phyloP scores from a whole-genome alignment of 2,797 vertebrate species.

The Falco naumanni region DNA sequence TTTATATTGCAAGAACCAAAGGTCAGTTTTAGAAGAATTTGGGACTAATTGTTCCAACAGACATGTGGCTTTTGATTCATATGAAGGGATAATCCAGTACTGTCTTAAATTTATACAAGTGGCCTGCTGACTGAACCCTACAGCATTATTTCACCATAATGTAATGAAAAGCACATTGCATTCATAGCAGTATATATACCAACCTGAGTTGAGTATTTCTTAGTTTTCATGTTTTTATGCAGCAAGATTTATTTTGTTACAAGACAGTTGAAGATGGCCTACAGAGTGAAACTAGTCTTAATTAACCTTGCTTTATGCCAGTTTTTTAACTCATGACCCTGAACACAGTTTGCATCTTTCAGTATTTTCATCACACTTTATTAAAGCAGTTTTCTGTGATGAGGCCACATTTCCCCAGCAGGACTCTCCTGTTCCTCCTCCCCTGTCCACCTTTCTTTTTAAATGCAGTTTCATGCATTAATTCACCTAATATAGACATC shows the following conservation, averaged over 20 bases:
- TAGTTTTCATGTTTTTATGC: not conserved
- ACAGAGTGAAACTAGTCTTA: not conserved
- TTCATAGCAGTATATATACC: not conserved
- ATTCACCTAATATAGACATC: not conserved
- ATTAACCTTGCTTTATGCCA: not conserved
- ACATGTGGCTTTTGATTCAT: not conserved
- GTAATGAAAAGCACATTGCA: not conserved
- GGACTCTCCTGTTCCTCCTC: not conserved
- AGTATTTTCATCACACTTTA: not conserved
- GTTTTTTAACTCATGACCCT: not conserved
- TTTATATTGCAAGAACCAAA: not conserved
- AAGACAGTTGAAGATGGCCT: too few relatives aligned
- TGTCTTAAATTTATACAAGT: not conserved
- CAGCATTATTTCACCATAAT: not conserved
- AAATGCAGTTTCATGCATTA: not conserved
- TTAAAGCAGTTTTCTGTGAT: not conserved
- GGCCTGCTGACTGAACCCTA: not conserved
- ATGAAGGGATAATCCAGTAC: not conserved
- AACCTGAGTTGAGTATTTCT: not conserved
- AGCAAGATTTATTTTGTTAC: not conserved
- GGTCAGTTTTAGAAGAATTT: not conserved
- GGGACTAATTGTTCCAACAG: not conserved
- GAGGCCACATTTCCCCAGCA: not conserved
- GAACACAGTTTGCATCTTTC: not conserved
- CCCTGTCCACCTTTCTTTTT: not conserved